Evolutionary conservation across 1,140 invertebrate genomes (phyloP).

Genomic region (Drosophila nigromelanica): DNA sequence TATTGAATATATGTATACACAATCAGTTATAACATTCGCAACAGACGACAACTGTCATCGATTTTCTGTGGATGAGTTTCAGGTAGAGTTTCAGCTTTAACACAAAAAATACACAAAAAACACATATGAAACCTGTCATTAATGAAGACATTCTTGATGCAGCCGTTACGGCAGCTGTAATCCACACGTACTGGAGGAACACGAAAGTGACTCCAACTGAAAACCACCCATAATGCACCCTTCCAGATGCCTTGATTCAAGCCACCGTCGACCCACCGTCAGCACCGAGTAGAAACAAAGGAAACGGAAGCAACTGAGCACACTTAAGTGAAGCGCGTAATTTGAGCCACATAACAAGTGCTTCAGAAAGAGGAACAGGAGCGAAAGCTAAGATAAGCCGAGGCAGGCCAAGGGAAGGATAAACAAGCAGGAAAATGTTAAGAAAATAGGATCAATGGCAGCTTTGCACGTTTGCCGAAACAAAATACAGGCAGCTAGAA

Average conservation of each 20-base stretch:
- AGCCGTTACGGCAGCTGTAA: conserved; percentile 36
- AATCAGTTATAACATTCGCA: not conserved
- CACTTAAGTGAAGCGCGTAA: conserved; percentile 82
- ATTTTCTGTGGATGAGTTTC: conserved; percentile 8
- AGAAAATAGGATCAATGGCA: conserved; percentile 77
- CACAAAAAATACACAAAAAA: conserved; percentile 19
- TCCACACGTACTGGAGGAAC: conserved; percentile 47
- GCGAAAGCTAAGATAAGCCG: conserved; percentile 6
- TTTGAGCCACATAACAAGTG: conserved; percentile 79
- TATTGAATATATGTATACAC: too few species aligned
- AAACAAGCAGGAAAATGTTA: conserved; percentile 58
- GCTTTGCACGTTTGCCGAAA: conserved; percentile 77
- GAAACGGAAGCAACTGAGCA: conserved; percentile 72
- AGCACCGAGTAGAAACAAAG: conserved; percentile 38
- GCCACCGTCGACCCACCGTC: not conserved
- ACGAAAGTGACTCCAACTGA: conserved; percentile 47
- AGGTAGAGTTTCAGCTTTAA: conserved; percentile 4
- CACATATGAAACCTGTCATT: conserved; percentile 58
- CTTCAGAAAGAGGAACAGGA: conserved; percentile 24
- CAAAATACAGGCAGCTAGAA: conserved; percentile 48
- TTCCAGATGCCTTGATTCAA: conserved; percentile 1
- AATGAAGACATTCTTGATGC: conserved; percentile 64
- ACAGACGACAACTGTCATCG: not conserved
- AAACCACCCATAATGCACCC: conserved; percentile 1
- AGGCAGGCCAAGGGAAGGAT: conserved; percentile 21